These are phyloP conservation scores for Sanderia malayensis DNA, from an alignment of 30 jellyfish, hydroid and myxozoan species.

Conservation along the genomic window DNA sequence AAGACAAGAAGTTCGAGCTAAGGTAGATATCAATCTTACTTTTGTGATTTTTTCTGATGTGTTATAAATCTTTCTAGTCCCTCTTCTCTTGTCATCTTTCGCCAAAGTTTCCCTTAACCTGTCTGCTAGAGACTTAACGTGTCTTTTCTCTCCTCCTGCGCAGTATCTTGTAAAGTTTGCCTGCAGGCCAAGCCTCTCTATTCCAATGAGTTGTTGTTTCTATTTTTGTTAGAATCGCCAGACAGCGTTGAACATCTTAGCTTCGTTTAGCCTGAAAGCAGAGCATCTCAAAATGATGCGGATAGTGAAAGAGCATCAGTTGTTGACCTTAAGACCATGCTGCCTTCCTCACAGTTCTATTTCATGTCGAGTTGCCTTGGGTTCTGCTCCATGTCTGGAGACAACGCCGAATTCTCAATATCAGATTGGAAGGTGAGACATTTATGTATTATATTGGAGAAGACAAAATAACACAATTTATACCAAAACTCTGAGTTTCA, in stretches of 20 bases:
- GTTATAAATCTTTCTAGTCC: no score
- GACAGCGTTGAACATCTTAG: constrained; percentile 25
- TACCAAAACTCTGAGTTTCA: no score
- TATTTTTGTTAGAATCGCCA: constrained; percentile 19
- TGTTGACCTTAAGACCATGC: constrained; percentile 21
- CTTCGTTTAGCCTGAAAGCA: constrained; percentile 35
- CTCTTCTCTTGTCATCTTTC: no score
- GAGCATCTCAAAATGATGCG: constrained; percentile 13
- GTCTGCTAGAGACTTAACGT: no score
- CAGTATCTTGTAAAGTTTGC: no score
- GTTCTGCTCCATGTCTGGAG: constrained; percentile 18
- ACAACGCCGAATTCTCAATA: background rate
- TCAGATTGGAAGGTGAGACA: constrained; percentile 37
- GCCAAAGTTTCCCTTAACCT: no score
- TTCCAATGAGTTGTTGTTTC: background rate
- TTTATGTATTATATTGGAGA: no score
- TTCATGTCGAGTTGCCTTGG: constrained; percentile 38
- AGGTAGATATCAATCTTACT: no score
- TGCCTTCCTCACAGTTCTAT: constrained; percentile 57
- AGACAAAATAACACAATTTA: no score
- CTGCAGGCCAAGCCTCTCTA: no score
- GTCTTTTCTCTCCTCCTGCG: no score
- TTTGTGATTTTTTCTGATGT: no score
- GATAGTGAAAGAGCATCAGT: background rate
- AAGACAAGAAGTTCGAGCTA: background rate